These are phyloP conservation scores for Rhea pennata DNA, from an alignment of 2,113 vertebrate genomes.

Conservation along the genomic window DNA sequence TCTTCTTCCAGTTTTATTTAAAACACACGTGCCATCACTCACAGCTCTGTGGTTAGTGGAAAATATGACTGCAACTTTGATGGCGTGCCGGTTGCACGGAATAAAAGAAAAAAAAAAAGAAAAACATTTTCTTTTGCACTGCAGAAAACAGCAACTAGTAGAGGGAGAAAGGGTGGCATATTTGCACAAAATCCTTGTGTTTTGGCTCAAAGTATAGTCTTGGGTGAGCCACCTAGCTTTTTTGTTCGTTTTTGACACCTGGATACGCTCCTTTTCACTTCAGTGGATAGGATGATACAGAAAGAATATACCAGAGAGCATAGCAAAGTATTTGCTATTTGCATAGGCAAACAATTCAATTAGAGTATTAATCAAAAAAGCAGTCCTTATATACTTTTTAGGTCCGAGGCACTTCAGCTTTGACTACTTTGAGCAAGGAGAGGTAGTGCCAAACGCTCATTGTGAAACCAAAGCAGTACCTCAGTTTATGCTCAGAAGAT, in stretches of 20 bases:
- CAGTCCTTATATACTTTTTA: not conserved
- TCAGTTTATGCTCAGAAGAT: not conserved
- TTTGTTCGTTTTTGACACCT: not conserved
- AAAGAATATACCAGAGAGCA: not conserved
- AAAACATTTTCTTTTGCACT: constrained; percentile 18
- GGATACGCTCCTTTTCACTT: not conserved
- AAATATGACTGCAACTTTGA: constrained; percentile 72
- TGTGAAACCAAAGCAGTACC: not conserved
- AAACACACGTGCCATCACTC: constrained; percentile 73
- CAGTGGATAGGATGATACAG: not conserved
- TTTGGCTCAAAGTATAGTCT: not conserved
- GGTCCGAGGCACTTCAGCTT: not conserved
- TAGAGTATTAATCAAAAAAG: not conserved
- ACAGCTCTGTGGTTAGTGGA: constrained; percentile 71
- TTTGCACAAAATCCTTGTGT: constrained; percentile 22
- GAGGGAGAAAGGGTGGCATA: constrained; percentile 28
- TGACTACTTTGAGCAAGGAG: not conserved
- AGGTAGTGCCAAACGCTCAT: not conserved
- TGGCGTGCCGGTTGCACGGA: constrained; percentile 43
- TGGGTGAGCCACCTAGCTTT: not conserved
- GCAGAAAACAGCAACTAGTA: constrained; percentile 35
- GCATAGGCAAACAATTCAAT: not conserved
- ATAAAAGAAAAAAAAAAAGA: not conserved
- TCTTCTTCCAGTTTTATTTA: constrained; percentile 66
- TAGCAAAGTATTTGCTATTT: too few species aligned